These are phyloP conservation scores for Perithous albicinctus DNA, from an alignment of 2,888 invertebrate species.

Conservation along the genomic window DNA sequence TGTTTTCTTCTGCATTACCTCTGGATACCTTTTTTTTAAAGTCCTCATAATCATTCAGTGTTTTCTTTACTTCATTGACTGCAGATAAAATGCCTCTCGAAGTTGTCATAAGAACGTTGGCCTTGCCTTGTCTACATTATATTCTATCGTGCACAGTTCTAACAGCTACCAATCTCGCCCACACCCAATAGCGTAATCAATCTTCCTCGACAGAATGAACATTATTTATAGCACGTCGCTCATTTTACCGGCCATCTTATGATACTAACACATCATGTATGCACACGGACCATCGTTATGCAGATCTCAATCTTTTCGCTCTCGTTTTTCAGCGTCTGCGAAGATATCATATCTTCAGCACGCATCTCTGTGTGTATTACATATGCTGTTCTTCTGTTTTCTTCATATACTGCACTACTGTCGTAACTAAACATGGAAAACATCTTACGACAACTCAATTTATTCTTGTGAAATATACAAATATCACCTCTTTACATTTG, in stretches of 20 bases:
- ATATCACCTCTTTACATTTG: background rate
- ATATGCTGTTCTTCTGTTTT: background rate
- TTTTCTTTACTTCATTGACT: background rate
- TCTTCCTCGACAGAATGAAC: constrained; percentile 70
- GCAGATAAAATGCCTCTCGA: background rate
- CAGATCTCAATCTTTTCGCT: constrained; percentile 44
- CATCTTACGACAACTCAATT: background rate
- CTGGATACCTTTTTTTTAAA: background rate
- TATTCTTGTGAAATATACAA: too few relatives aligned
- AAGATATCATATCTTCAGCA: background rate
- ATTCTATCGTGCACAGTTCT: background rate
- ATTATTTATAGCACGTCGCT: constrained; percentile 72
- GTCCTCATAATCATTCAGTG: background rate
- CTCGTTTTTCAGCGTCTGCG: background rate
- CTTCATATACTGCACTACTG: background rate
- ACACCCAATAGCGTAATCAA: constrained; percentile 72
- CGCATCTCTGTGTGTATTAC: background rate
- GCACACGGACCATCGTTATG: constrained; percentile 18
- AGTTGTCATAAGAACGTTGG: background rate
- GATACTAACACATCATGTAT: constrained; percentile 43
- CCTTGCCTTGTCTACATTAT: background rate
- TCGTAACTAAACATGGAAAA: background rate
- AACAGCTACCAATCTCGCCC: constrained; percentile 54
- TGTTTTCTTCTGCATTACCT: background rate
- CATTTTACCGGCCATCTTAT: constrained; percentile 17